These are phyloP conservation scores for Nomada ruficornis DNA, from an alignment of 2,888 invertebrate genomes.

Conservation along the genomic window DNA sequence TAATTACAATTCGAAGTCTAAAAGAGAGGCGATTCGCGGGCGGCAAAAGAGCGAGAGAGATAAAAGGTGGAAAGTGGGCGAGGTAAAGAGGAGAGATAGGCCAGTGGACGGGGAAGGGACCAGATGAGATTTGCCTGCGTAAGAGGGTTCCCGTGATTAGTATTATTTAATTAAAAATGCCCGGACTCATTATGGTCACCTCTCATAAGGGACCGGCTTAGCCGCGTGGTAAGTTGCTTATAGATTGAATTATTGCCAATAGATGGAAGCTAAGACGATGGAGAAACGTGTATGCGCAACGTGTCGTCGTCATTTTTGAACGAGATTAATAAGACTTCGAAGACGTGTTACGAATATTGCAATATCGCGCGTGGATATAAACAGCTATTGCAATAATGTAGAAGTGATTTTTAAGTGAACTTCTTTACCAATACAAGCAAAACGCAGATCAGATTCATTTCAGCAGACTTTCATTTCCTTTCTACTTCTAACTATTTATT, in stretches of 20 bases:
- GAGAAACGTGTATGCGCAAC: no score
- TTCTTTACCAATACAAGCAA: no score
- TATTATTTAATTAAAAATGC: constrained; percentile 84
- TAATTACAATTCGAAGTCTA: constrained; percentile 90
- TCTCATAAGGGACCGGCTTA: constrained; percentile 55
- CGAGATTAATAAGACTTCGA: no score
- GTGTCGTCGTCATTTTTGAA: no score
- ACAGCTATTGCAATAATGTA: no score
- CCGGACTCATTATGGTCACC: constrained; percentile 63
- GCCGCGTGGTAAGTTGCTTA: constrained; percentile 33
- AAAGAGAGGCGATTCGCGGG: constrained; percentile 85
- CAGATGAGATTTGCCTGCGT: constrained; percentile 70
- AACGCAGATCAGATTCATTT: no score
- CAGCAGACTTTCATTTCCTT: no score
- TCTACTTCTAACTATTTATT: no score
- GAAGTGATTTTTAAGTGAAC: no score
- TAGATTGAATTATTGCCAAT: constrained; percentile 49
- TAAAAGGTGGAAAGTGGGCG: constrained; percentile 28
- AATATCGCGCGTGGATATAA: no score
- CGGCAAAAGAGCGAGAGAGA: constrained; percentile 68
- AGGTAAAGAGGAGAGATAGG: constrained; percentile 51
- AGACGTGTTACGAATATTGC: no score
- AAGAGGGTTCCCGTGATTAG: constrained; percentile 80
- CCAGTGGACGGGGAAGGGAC: constrained; percentile 45
- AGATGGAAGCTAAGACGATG: no score